Evolutionary conservation across 2,797 vertebrate genomes (phyloP).

Genomic region (Melanotaenia pygmaea): DNA sequence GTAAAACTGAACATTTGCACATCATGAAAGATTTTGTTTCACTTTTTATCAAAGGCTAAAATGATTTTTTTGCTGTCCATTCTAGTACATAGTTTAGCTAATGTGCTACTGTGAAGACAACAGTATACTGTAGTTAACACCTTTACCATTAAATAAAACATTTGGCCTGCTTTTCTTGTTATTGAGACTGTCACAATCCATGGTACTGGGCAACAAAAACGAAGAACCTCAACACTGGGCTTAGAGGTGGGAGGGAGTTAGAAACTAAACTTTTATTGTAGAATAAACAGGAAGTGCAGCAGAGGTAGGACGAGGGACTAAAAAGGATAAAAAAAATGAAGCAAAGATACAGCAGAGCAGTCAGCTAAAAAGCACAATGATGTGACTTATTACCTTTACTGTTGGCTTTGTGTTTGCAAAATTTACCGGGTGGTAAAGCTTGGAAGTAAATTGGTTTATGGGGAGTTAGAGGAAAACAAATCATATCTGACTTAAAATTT

Average conservation of each 20-base stretch:
- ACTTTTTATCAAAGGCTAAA: neutral
- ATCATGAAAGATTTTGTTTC: neutral
- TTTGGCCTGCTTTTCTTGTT: neutral
- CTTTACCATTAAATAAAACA: neutral
- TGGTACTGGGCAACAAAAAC: no score
- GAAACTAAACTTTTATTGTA: no score
- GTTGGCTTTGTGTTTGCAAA: neutral
- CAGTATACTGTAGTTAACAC: neutral
- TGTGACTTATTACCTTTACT: neutral
- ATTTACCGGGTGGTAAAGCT: neutral
- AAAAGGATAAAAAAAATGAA: neutral
- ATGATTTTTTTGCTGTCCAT: neutral
- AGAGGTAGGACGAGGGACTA: neutral
- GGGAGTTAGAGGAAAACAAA: neutral
- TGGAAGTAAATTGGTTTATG: neutral
- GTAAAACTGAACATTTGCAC: neutral
- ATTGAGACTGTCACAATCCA: neutral
- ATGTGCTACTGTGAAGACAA: neutral
- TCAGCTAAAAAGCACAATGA: neutral
- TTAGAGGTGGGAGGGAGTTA: no score
- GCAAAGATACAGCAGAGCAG: neutral
- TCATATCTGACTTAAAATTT: neutral
- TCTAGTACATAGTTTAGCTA: neutral
- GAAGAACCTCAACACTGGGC: no score
- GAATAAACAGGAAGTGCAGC: no score